phyloP scores from a whole-genome alignment of 2,797 vertebrate genomes.

The Erethizon dorsatum region DNA sequence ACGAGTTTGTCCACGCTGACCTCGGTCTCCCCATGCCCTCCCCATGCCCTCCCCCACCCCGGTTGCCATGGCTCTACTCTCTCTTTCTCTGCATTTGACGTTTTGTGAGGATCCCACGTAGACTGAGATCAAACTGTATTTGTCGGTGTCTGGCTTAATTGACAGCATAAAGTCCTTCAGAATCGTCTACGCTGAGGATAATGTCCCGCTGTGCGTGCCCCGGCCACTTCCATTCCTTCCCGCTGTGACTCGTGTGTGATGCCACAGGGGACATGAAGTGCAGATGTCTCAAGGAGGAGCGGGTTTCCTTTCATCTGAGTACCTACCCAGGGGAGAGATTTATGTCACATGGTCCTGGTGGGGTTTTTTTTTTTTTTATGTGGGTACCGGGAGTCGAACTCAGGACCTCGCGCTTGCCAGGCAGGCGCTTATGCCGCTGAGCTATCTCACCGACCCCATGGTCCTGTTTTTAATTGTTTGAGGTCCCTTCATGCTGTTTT shows the following conservation, averaged over 20 bases:
- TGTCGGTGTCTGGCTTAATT: not conserved
- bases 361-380: too few relatives aligned
- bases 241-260: not conserved
- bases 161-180: too few relatives aligned
- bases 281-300: too few relatives aligned
- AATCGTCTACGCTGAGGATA: not conserved
- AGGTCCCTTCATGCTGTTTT: not conserved
- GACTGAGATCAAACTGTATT: not conserved
- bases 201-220: not conserved
- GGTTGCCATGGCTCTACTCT: not conserved
- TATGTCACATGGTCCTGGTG: not conserved
- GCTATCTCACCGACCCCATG: too few relatives aligned
- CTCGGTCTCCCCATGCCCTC: too few relatives aligned
- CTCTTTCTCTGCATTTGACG: not conserved
- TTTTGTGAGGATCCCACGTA: too few relatives aligned
- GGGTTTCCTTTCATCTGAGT: not conserved
- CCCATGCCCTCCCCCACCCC: not conserved
- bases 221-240: not conserved
- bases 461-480: not conserved
- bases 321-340: not conserved
- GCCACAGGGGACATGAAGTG: not conserved
- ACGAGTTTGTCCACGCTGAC: accelerated
- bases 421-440: too few relatives aligned
- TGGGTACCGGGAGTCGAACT: too few relatives aligned
- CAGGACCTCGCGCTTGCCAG: too few relatives aligned